phyloP scores from a whole-genome alignment of 2,113 vertebrate species.

The Reinhardtius hippoglossoides region DNA sequence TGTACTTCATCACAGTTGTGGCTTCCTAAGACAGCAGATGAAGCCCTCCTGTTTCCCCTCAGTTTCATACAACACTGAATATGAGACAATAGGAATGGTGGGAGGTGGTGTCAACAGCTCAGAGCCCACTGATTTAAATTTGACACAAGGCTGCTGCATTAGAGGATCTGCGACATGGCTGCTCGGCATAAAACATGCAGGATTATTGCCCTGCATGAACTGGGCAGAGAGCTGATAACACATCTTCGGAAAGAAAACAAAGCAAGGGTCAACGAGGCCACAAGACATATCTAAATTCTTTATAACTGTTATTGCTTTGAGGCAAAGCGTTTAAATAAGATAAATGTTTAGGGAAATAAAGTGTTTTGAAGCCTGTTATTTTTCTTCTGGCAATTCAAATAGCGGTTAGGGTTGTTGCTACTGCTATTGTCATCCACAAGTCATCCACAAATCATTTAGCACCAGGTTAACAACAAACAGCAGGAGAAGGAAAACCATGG shows the following conservation, averaged over 20 bases:
- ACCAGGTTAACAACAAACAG: conserved; percentile 27
- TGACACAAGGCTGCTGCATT: conserved; percentile 35
- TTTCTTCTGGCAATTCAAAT: too few relatives aligned
- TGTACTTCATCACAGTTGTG: not conserved
- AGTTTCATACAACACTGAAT: not conserved
- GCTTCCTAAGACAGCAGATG: not conserved
- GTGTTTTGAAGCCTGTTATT: too few relatives aligned
- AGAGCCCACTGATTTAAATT: conserved; percentile 44
- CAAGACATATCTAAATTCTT: not conserved
- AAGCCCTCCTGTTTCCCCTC: not conserved
- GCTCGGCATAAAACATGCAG: conserved; percentile 39
- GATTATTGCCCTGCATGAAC: conserved; percentile 21
- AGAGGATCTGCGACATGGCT: conserved; percentile 44
- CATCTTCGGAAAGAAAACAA: not conserved
- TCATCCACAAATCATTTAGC: conserved; percentile 13
- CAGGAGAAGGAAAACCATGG: not conserved
- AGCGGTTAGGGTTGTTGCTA: too few relatives aligned
- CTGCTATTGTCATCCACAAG: too few relatives aligned
- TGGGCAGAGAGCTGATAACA: not conserved
- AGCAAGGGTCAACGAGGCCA: not conserved
- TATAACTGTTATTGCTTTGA: not conserved
- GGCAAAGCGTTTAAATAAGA: not conserved
- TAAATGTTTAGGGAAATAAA: not conserved
- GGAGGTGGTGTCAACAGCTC: not conserved
- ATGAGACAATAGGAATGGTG: conserved; percentile 5